phyloP scores from a whole-genome alignment of 1,140 invertebrate genomes.

The Trachelipus rathkii region DNA sequence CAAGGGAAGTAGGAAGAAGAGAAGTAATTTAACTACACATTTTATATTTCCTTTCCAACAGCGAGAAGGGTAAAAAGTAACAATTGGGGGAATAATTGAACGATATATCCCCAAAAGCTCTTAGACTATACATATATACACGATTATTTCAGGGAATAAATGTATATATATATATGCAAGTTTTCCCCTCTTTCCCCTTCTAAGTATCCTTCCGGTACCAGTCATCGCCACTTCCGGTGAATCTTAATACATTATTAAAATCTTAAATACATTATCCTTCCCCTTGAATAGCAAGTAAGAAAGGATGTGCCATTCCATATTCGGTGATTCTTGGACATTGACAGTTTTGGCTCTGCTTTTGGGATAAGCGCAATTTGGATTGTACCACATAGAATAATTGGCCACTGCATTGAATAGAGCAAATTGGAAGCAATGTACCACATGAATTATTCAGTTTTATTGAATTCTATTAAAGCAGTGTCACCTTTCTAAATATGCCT shows the following conservation, averaged over 20 bases:
- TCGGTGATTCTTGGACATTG: no score
- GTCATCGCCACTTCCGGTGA: not conserved
- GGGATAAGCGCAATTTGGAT: no score
- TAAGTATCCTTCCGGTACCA: not conserved
- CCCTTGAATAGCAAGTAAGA: not conserved
- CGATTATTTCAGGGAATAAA: not conserved
- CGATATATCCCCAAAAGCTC: not conserved
- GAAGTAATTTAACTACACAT: not conserved
- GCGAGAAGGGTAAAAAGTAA: not conserved
- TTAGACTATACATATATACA: no score
- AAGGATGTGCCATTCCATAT: not conserved
- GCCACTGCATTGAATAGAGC: no score
- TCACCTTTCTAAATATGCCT: no score
- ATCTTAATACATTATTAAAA: not conserved
- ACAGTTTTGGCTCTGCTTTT: no score
- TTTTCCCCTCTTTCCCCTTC: not conserved
- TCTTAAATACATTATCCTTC: no score
- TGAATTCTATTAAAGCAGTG: no score
- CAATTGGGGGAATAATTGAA: not conserved
- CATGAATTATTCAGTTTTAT: no score
- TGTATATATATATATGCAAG: no score
- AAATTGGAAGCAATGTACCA: no score
- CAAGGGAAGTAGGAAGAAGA: not conserved
- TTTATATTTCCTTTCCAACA: not conserved
- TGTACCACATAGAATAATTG: no score